Percentiles rank a stretch among this genome's conserved stretches.
Evolutionary conservation across 2,113 vertebrate genomes (phyloP).

Genomic region (Coturnix japonica): DNA sequence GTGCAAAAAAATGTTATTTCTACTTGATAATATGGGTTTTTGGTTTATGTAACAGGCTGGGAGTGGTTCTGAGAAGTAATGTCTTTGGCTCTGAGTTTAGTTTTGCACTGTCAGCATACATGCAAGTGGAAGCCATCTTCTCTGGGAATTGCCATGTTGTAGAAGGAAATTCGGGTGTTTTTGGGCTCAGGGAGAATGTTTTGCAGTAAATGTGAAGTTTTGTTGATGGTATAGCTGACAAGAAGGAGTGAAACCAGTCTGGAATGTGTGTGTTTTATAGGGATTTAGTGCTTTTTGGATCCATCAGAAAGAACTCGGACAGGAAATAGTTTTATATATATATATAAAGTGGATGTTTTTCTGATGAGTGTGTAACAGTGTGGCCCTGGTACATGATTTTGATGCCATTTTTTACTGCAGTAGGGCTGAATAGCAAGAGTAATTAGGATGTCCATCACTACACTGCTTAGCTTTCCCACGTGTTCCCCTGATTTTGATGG

Average conservation of each 20-base stretch:
- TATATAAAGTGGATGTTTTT: neutral
- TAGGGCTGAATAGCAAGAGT: neutral
- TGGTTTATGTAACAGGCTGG: neutral
- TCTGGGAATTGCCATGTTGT: neutral
- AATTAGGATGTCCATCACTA: neutral
- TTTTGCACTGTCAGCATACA: neutral
- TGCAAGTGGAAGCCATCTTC: neutral
- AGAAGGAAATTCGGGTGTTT: neutral
- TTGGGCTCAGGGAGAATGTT: neutral
- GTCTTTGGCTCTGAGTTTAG: neutral
- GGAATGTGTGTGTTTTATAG: neutral
- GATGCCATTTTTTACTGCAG: neutral
- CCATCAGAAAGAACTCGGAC: neutral
- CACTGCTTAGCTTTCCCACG: neutral
- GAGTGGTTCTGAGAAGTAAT: neutral
- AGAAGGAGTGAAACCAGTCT: neutral
- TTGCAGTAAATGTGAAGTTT: neutral
- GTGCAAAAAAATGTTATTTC: neutral
- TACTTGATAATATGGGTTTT: neutral
- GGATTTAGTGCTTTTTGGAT: neutral
- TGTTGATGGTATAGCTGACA: neutral
- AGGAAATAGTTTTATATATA: neutral
- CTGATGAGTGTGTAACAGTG: neutral
- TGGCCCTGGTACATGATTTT: neutral
- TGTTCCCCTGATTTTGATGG: neutral